Base-by-base conservation (phyloP, 2,113 vertebrate genomes). In the Alethe diademata region DNA sequence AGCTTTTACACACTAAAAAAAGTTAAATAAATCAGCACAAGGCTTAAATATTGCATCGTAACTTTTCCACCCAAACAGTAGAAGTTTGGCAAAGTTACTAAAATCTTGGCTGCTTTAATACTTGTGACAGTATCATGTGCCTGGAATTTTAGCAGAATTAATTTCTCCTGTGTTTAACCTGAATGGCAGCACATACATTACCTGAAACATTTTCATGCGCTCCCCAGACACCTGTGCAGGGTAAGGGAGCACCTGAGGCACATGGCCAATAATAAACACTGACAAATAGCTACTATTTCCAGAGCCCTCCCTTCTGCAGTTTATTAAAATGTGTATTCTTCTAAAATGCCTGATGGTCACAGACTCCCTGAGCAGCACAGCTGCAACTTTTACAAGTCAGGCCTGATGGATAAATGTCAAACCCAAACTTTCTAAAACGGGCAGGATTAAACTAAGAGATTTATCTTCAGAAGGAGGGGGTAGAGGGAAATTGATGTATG, bases 401-500 rank as follows among this genome's bases (percentile, higher is more conserved):
- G 54, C 22, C 26, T 71, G 19, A 60, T 15, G 14, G 28, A 45
- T 16, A 74, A 72, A 56, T 1, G 0, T 47, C 43, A 65, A 87
- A 61, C 9, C 3, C 50, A 12, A 50, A 70, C 65, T 89, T 69
- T 57, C 16, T 67, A 35, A 26, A 83, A 6, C 5, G 29, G 13
- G 26, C 11, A 67, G 19, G 36, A 75, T 56, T 57, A 54, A 92
- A 60, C 35, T n/a, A 40, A 4, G 8, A 66, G 10, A 62, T 73
- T 62, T 58, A 10, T 23, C 62, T 75, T 38, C 69, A 64, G 38
- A 38, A 42, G 12, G 10, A 4, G 3, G 20, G 2, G 3, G 5
- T 26, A 14, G 48, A 26, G 1, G 1, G 0, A 5, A 6, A 19
- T 4, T 9, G 48, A 36, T 56, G 4, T 14, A 43, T 35, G 16